phyloP scores from a whole-genome alignment of 2,888 invertebrate species.

The Ypsolopha sequella region DNA sequence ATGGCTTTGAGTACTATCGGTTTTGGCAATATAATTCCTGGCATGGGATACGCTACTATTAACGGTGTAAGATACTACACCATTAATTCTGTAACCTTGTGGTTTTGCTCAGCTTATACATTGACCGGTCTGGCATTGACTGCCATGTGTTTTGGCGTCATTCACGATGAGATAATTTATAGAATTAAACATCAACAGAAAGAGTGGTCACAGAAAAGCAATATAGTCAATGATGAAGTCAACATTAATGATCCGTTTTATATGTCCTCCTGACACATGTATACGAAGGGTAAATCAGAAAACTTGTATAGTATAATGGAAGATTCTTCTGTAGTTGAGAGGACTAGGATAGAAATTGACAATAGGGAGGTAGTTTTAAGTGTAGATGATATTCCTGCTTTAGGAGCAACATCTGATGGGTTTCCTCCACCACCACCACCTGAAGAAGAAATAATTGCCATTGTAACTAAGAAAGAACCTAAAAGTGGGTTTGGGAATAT shows the following conservation, averaged over 20 bases:
- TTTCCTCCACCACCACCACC: constrained; percentile 52
- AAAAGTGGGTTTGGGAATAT: constrained; percentile 57
- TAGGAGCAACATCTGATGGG: constrained; percentile 29
- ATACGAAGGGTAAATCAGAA: constrained; percentile 62
- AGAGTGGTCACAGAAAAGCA: constrained; percentile 72
- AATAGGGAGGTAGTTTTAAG: constrained; percentile 63
- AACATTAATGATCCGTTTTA: constrained; percentile 75
- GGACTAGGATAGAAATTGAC: constrained; percentile 59
- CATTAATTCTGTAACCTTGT: constrained; percentile 79
- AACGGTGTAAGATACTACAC: constrained; percentile 66
- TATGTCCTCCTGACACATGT: constrained; percentile 82
- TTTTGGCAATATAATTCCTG: constrained; percentile 88
- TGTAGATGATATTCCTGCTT: constrained; percentile 58
- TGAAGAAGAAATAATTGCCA: constrained; percentile 63
- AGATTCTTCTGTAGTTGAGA: constrained; percentile 51
- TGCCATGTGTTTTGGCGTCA: constrained; percentile 92
- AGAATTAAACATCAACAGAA: constrained; percentile 80
- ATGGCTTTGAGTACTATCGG: constrained; percentile 95
- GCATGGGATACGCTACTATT: constrained; percentile 66
- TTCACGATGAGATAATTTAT: constrained; percentile 90
- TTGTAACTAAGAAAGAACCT: constrained; percentile 63
- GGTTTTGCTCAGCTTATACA: constrained; percentile 92
- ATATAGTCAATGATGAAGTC: constrained; percentile 76
- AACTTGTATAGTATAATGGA: constrained; percentile 72
- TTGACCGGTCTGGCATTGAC: constrained; percentile 89